A percentile compares a stretch with the other conserved stretches of the same genome.
phyloP scores from a whole-genome alignment of 2,113 vertebrate species.

The Alectura lathami region DNA sequence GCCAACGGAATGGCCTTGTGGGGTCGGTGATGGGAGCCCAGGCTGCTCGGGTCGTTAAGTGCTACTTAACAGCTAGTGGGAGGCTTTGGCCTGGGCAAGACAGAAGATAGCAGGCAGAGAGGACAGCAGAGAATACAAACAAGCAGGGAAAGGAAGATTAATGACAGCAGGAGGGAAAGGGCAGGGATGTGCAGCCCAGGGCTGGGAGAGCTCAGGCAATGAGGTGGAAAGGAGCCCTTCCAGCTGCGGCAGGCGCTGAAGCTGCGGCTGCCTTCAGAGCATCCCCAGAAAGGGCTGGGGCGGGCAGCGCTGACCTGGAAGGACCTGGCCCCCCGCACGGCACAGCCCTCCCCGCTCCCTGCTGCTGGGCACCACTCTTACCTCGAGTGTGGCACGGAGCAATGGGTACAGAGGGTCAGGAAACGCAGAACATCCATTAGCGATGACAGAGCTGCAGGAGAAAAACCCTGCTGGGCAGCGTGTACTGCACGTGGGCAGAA shows the following conservation, averaged over 20 bases:
- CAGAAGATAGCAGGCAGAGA: background rate
- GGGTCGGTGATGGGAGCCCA: background rate
- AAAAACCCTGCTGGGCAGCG: background rate
- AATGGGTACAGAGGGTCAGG: background rate
- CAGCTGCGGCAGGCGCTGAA: background rate
- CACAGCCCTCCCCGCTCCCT: background rate
- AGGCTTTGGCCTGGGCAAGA: background rate
- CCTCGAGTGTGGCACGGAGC: background rate
- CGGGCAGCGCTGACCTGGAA: background rate
- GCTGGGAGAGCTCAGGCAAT: background rate
- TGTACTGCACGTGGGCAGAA: background rate
- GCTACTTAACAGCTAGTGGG: accelerated
- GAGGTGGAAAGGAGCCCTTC: background rate
- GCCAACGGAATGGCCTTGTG: accelerated
- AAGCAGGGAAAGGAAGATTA: background rate
- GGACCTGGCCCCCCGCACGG: background rate
- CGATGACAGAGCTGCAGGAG: background rate
- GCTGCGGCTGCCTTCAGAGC: background rate
- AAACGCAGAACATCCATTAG: background rate
- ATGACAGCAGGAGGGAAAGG: background rate
- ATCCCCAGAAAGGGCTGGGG: background rate
- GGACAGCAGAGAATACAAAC: background rate
- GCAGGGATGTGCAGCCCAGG: background rate
- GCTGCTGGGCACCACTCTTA: background rate
- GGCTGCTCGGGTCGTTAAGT: background rate